A percentile compares a stretch with the other conserved stretches of the same genome.
Conservation (phyloP, 2,797 vertebrate genomes). For the Paramormyrops hopkinsi region DNA sequence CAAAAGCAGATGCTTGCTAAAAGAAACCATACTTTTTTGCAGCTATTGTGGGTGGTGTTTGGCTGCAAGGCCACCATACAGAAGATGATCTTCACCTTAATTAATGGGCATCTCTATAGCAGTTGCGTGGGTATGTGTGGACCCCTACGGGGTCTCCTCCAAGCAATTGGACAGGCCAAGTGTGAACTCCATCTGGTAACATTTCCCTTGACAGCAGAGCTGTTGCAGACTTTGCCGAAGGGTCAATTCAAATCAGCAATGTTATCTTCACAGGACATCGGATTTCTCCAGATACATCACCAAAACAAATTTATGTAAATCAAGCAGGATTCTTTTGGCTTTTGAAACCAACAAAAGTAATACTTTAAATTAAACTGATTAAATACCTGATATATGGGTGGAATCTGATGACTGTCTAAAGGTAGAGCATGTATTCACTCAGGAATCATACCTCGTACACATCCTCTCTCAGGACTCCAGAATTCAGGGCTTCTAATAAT, state of each 20-base stretch:
- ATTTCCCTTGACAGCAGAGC: not conserved
- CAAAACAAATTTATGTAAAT: not conserved
- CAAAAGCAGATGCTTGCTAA: not conserved
- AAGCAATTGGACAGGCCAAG: not conserved
- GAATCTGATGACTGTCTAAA: not conserved
- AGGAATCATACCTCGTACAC: not conserved
- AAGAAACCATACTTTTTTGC: not conserved
- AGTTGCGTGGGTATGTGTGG: not conserved
- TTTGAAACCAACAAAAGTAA: not conserved
- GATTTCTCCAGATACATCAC: not conserved
- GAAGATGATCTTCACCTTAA: not conserved
- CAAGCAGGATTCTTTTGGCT: not conserved
- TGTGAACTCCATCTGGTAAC: constrained; percentile 7
- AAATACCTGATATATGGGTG: not conserved
- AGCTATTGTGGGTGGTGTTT: not conserved
- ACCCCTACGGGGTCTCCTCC: not conserved
- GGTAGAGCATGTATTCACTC: not conserved
- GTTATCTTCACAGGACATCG: not conserved
- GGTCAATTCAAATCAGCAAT: not conserved
- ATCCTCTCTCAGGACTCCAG: not conserved
- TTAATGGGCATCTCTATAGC: not conserved
- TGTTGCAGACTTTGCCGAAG: not conserved
- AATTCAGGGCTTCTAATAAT: not conserved
- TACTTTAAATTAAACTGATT: not conserved
- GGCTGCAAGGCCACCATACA: not conserved